These are phyloP conservation scores for Periophthalmodon schlosseri DNA, from an alignment of 2,113 vertebrate genomes.

Conservation along the genomic window DNA sequence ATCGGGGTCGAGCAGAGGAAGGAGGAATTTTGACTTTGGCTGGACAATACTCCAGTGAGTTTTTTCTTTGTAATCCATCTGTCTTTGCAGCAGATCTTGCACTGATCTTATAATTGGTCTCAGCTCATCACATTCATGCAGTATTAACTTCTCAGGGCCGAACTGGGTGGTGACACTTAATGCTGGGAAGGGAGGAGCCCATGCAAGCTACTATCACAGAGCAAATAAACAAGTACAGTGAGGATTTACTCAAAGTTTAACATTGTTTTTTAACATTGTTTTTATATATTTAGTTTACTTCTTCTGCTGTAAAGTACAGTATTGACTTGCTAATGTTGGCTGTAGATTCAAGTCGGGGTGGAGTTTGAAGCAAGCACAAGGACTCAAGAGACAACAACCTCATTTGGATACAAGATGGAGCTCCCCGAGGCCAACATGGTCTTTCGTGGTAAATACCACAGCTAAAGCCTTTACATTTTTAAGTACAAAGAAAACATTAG, in stretches of 20 bases:
- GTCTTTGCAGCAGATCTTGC: neutral
- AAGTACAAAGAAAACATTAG: neutral
- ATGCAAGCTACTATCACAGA: slow-evolving; percentile 94
- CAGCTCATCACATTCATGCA: neutral
- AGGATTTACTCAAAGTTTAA: neutral
- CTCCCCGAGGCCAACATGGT: slow-evolving; percentile 90
- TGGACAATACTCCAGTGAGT: slow-evolving; percentile 89
- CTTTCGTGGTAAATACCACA: slow-evolving; percentile 83
- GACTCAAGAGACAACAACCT: slow-evolving; percentile 92
- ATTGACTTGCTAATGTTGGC: neutral
- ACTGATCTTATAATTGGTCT: neutral
- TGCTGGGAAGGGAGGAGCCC: slow-evolving; percentile 90
- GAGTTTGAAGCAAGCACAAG: slow-evolving; percentile 96
- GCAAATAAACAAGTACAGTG: slow-evolving; percentile 89
- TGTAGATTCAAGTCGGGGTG: slow-evolving; percentile 92
- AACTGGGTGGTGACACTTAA: slow-evolving; percentile 93
- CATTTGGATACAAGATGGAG: slow-evolving; percentile 93
- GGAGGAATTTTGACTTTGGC: slow-evolving; percentile 94
- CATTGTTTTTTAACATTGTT: neutral
- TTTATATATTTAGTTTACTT: neutral
- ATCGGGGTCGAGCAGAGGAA: slow-evolving; percentile 90
- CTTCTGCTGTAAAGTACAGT: neutral
- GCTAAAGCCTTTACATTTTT: neutral
- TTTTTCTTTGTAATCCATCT: slow-evolving; percentile 9
- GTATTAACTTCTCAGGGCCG: slow-evolving; percentile 70